A percentile compares a stretch with the other conserved stretches of the same genome.
Evolutionary conservation across 2,113 vertebrate genomes (phyloP).

Genomic region (Sylvilagus bachmani): DNA sequence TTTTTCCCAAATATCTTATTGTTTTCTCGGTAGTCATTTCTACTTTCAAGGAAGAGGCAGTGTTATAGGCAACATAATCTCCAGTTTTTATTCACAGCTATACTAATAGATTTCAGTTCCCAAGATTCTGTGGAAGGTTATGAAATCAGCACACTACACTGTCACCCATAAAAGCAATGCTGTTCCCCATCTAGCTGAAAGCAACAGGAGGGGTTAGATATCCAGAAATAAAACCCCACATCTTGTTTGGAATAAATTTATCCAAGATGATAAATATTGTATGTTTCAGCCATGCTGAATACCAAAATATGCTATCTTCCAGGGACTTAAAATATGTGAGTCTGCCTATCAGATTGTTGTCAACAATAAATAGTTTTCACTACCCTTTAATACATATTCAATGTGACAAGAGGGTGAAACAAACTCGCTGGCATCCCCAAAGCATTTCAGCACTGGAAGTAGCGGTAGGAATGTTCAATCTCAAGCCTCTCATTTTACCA

Average conservation of each 20-base stretch:
- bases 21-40: neutral
- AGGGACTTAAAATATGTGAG: neutral
- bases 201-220: neutral
- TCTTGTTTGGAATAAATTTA: slow-evolving; percentile 12
- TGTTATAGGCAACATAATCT: neutral
- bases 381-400: neutral
- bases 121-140: neutral
- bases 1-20: neutral
- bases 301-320: neutral
- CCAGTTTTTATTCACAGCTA: neutral
- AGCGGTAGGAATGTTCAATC: neutral
- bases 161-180: neutral
- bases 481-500: neutral
- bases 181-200: neutral
- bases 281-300: neutral
- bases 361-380: neutral
- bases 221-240: neutral
- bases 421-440: neutral
- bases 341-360: neutral
- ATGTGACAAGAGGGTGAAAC: too few relatives aligned
- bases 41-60: neutral
- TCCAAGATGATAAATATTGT: neutral
- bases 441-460: neutral
- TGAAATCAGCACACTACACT: neutral
- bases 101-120: neutral